These are phyloP conservation scores for Trichonephila inaurata DNA, from an alignment of 1,140 invertebrate genomes.

Conservation along the genomic window DNA sequence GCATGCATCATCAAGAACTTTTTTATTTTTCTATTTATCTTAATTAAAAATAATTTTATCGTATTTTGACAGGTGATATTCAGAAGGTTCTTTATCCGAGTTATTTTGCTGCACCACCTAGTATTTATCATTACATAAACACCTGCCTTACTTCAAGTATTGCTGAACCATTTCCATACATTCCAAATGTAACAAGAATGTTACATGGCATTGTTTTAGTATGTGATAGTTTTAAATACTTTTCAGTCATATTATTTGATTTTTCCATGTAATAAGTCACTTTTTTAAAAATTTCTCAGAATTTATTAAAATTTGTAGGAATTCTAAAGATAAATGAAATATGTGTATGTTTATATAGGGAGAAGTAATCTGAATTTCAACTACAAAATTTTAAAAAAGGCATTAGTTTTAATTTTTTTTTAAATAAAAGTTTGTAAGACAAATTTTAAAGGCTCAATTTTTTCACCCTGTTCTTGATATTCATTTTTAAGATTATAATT, in stretches of 20 bases:
- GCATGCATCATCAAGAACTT: no score
- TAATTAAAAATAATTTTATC: constrained; percentile 11
- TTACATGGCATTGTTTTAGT: constrained; percentile 80
- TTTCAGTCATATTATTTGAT: no score
- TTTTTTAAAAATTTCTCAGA: background rate
- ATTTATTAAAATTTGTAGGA: background rate
- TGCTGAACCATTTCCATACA: constrained; percentile 86
- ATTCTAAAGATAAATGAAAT: background rate
- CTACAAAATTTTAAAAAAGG: no score
- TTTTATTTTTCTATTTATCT: background rate
- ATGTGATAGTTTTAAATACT: background rate
- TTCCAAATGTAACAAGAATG: constrained; percentile 82
- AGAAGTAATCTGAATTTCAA: background rate
- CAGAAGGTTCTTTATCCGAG: constrained; percentile 88
- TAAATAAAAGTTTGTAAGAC: background rate
- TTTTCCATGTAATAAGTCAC: no score
- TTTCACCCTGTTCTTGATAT: no score
- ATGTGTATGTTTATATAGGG: background rate
- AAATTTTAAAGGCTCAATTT: background rate
- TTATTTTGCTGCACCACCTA: constrained; percentile 81
- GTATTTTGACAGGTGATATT: constrained; percentile 81
- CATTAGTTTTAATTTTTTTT: no score
- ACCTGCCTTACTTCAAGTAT: constrained; percentile 83
- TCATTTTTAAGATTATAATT: no score
- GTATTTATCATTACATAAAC: constrained; percentile 84